These are phyloP conservation scores for Synaphobranchus kaupii DNA, from an alignment of 2,797 vertebrate species.

Conservation along the genomic window DNA sequence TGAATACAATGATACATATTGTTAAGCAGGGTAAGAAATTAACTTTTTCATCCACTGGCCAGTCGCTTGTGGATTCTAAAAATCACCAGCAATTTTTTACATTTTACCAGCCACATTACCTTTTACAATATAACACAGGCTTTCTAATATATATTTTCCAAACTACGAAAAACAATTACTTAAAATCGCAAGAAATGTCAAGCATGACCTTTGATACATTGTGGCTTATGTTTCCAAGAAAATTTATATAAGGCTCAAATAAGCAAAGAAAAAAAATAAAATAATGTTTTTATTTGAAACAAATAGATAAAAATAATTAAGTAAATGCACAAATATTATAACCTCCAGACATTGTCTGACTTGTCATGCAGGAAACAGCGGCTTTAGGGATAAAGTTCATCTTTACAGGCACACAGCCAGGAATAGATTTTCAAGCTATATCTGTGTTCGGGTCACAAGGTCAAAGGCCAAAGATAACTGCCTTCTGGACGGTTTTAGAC, in stretches of 20 bases:
- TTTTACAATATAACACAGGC: too few relatives aligned
- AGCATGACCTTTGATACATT: neutral
- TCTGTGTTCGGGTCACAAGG: neutral
- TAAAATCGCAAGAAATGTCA: slow-evolving; percentile 18
- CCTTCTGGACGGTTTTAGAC: neutral
- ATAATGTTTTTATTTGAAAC: neutral
- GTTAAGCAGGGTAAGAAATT: neutral
- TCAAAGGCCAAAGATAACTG: neutral
- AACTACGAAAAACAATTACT: slow-evolving; percentile 7
- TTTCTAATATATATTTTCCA: neutral
- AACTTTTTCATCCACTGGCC: too few relatives aligned
- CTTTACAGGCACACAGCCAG: neutral
- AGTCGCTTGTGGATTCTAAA: too few relatives aligned
- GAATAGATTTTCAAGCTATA: neutral
- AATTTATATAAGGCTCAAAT: neutral
- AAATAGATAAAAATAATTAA: neutral
- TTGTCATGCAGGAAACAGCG: neutral
- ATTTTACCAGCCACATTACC: too few relatives aligned
- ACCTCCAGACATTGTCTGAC: neutral
- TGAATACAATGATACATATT: neutral
- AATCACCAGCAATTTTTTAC: too few relatives aligned
- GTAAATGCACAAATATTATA: neutral
- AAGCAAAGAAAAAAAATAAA: neutral
- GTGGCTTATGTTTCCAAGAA: neutral
- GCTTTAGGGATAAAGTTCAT: slow-evolving; percentile 1